Evolutionary conservation across 2,888 invertebrate species (phyloP), one percentile per base, ranked within the genome.

Genomic region (Hypolimnas misippus): DNA sequence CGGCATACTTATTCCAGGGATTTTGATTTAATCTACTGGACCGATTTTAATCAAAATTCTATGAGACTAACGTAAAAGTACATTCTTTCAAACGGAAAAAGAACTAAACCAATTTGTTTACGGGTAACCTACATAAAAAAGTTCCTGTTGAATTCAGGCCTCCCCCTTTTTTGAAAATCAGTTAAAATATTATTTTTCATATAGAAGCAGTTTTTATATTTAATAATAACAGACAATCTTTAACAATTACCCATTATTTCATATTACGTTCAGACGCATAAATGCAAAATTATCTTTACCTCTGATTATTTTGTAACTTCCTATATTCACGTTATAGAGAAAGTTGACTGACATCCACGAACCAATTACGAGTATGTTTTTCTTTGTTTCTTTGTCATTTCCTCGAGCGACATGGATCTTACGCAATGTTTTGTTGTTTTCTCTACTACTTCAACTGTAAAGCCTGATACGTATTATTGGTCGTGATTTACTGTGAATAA

Each of bases 361-460:
- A 76, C 75, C 80, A 84, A 82, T 84, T 82, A 81, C 71, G 44
- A 53, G 46, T 29, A 57, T 62, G 70, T 77, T 78, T 81, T 80
- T 80, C 81, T 78, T 76, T 73, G 69, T 69, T 69, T 71, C 62
- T 61, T 64, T 64, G 60, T 67, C 60, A 63, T 75, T 76, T 76
- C 70, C 73, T 73, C 59, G 60, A 55, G 71, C 70, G 38, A 50
- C 54, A 40, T 67, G 65, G 68, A 69, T 63, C 69, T 74, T 73
- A 75, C 75, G 77, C 75, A 77, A 79, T 73, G 74, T 73, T 70
- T 68, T 46, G 52, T 68, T 46, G 52, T 56, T 59, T 29, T 60
- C 63, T 57, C 35, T 38, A n/a, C 19, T 17, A 44, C 35, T 57
- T 35, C 7, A 40, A n/a, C 19, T 46, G 25, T 40, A 38, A 58